phyloP scores from a whole-genome alignment of 2,797 vertebrate species.

The Ctenosaura bakeri region DNA sequence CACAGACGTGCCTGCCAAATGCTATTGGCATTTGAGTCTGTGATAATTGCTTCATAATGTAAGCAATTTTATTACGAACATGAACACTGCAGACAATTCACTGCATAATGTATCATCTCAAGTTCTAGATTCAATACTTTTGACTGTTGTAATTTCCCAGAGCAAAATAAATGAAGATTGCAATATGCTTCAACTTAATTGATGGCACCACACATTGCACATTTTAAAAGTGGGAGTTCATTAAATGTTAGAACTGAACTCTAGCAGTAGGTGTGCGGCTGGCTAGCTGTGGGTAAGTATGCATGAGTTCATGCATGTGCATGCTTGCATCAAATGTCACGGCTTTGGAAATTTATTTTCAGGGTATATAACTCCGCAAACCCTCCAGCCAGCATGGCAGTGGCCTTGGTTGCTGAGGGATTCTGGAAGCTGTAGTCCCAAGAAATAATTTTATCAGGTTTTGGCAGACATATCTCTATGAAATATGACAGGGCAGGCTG shows the following conservation, averaged over 20 bases:
- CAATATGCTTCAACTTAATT: rapidly evolving
- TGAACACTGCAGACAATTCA: conserved; percentile 24
- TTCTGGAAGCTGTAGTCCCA: neutral
- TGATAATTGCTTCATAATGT: conserved; percentile 66
- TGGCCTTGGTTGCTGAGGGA: neutral
- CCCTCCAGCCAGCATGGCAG: no score
- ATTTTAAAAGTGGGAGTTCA: neutral
- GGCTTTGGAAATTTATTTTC: neutral
- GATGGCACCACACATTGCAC: rapidly evolving
- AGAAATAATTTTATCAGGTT: neutral
- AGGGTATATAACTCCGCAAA: neutral
- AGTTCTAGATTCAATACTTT: conserved; percentile 1
- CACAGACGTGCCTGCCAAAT: conserved; percentile 18
- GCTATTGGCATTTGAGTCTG: conserved; percentile 60
- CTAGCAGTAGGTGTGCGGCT: rapidly evolving
- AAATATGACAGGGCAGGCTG: no score
- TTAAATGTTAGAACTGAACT: neutral
- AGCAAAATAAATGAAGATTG: conserved; percentile 19
- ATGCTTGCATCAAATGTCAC: neutral
- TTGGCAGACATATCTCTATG: no score
- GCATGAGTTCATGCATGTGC: no score
- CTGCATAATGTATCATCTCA: neutral
- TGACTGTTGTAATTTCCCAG: neutral
- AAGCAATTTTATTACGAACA: conserved; percentile 55
- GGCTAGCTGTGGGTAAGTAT: no score